Percentiles rank a stretch among this genome's conserved stretches.
These are phyloP conservation scores for Caenorhabditis angaria DNA, from an alignment of 2,888 invertebrate genomes.

Conservation along the genomic window DNA sequence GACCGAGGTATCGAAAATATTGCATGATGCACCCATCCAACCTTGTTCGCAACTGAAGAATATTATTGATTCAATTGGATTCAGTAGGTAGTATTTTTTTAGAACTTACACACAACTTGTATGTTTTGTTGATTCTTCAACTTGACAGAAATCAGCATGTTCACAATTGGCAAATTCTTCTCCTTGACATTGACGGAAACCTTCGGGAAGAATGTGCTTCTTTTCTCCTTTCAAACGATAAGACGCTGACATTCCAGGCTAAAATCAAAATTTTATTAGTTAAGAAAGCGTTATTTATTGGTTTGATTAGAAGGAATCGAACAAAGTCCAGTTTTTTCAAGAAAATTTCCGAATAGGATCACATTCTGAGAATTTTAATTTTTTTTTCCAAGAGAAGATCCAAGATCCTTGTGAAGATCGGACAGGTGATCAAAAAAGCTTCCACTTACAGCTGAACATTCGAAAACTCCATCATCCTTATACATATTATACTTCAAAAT, in stretches of 20 bases:
- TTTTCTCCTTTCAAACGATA: constrained; percentile 40
- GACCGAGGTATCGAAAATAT: constrained; percentile 39
- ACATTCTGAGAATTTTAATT: too few relatives aligned
- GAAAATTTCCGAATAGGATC: too few relatives aligned
- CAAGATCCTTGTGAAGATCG: too few relatives aligned
- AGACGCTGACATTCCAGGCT: constrained; percentile 50
- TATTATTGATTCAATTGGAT: neutral
- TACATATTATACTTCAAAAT: constrained; percentile 25
- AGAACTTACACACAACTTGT: constrained; percentile 46
- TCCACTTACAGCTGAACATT: constrained; percentile 38
- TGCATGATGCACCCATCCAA: constrained; percentile 39
- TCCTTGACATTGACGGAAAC: constrained; percentile 41
- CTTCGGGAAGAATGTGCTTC: constrained; percentile 35
- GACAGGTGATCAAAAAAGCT: neutral
- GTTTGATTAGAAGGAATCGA: too few relatives aligned
- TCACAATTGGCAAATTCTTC: constrained; percentile 45
- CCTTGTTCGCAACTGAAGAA: constrained; percentile 43
- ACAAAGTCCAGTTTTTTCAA: too few relatives aligned
- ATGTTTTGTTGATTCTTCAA: constrained; percentile 26
- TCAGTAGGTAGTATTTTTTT: too few relatives aligned
- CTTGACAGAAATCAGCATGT: constrained; percentile 36
- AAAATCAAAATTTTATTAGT: too few relatives aligned
- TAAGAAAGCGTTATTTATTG: neutral
- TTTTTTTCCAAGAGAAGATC: too few relatives aligned
- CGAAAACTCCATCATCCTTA: constrained; percentile 39